Percentiles rank a stretch among this genome's conserved stretches.
Conservation (phyloP, 2,797 vertebrate species). For the Percopsis omiscomaycus region DNA sequence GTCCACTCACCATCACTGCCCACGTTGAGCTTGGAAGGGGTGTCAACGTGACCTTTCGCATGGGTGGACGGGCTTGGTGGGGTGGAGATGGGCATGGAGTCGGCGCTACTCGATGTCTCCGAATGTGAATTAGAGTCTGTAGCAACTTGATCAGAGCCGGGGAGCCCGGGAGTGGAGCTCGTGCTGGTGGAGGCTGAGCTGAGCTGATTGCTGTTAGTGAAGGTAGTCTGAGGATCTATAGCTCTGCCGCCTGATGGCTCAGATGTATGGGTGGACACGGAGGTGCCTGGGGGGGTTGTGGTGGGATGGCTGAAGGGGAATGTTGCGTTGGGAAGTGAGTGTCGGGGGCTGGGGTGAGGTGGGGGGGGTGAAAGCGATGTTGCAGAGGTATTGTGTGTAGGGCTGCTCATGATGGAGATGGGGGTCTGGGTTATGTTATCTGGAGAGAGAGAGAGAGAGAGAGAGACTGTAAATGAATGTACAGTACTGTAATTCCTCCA, state of each 20-base stretch:
- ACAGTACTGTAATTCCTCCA: neutral
- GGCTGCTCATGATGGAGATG: neutral
- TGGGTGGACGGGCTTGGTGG: constrained; percentile 22
- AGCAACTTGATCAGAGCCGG: constrained; percentile 3
- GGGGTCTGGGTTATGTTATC: neutral
- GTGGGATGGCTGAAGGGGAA: constrained; percentile 4
- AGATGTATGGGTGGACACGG: neutral
- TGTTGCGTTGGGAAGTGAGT: neutral
- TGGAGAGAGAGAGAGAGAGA: neutral
- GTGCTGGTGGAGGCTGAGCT: constrained; percentile 7
- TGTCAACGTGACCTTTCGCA: constrained; percentile 25
- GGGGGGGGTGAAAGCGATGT: neutral
- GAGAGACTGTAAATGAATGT: neutral
- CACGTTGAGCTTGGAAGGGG: constrained; percentile 65
- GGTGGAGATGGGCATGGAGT: neutral
- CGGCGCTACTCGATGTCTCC: neutral
- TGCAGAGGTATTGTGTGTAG: neutral
- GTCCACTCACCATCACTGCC: constrained; percentile 62
- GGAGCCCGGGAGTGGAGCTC: neutral
- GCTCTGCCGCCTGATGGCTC: neutral
- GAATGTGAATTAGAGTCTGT: neutral
- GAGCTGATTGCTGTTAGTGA: neutral
- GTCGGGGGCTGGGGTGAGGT: too few relatives aligned
- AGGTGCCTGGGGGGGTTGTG: neutral
- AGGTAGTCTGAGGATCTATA: neutral